Evolutionary conservation across 2,888 invertebrate genomes (phyloP).

Genomic region (Hydroisotoma schaefferi): DNA sequence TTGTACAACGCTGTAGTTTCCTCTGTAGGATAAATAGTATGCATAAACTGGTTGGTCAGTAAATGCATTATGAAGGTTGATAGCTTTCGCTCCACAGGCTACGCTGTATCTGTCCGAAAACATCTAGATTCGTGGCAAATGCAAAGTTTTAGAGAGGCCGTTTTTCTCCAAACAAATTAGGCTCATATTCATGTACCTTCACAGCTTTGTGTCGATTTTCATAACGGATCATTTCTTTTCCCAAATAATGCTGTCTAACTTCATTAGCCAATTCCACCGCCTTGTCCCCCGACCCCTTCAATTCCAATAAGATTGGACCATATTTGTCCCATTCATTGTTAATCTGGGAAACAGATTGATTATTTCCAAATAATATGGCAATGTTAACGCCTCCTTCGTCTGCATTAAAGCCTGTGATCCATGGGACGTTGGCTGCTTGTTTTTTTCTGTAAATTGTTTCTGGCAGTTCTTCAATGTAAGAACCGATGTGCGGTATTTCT

Average conservation of each 20-base stretch:
- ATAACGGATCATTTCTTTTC: constrained; percentile 33
- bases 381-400: constrained; percentile 43
- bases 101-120: constrained; percentile 41
- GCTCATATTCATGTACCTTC: constrained; percentile 24
- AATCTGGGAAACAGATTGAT: constrained; percentile 24
- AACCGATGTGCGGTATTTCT: constrained; percentile 32
- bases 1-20: constrained; percentile 42
- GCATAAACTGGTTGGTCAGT: constrained; percentile 40
- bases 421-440: constrained; percentile 37
- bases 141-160: no score
- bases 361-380: constrained; percentile 35
- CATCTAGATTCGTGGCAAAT: constrained; percentile 30
- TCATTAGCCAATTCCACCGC: constrained; percentile 9
- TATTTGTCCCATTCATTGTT: constrained; percentile 44
- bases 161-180: no score
- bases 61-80: constrained; percentile 38
- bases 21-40: constrained; percentile 37
- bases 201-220: constrained; percentile 32
- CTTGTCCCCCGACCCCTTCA: constrained; percentile 23
- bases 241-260: constrained; percentile 36
- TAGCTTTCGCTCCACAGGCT: constrained; percentile 41
- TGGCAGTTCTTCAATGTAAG: constrained; percentile 41
- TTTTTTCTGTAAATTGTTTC: constrained; percentile 36
- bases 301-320: constrained; percentile 41
- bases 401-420: constrained; percentile 43